phyloP scores from a whole-genome alignment of 2,113 vertebrate genomes.

The Chaetops frenatus region DNA sequence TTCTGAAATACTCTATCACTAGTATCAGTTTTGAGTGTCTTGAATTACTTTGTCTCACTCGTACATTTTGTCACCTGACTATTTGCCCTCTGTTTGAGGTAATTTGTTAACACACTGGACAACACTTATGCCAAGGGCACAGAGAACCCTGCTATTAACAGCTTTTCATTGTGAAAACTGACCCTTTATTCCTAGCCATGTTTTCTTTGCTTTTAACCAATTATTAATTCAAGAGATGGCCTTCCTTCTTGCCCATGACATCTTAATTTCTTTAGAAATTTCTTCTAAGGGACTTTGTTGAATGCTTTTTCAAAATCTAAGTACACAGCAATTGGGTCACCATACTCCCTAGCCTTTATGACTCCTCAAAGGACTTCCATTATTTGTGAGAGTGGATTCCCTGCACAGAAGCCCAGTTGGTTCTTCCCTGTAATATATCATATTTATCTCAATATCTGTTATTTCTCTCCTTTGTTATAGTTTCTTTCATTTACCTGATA shows the following conservation, averaged over 20 bases:
- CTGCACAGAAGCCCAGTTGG: background rate
- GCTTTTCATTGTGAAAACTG: background rate
- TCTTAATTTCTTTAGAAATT: constrained; percentile 4
- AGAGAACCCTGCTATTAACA: background rate
- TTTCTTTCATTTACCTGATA: constrained; percentile 9
- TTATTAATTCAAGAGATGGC: background rate
- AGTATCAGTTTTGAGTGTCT: background rate
- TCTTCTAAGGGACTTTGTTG: background rate
- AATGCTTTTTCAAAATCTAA: background rate
- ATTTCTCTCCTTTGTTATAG: background rate
- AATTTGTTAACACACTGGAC: background rate
- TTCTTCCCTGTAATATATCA: background rate
- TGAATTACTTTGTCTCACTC: background rate
- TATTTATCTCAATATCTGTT: background rate
- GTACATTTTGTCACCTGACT: background rate
- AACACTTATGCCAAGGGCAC: background rate
- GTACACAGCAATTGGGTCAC: background rate
- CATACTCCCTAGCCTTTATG: background rate
- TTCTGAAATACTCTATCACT: background rate
- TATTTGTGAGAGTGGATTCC: background rate
- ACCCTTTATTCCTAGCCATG: background rate
- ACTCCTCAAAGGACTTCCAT: background rate
- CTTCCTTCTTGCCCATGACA: background rate
- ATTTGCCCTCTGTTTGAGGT: background rate
- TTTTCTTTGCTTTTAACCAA: background rate